Evolutionary conservation across 2,888 invertebrate genomes (phyloP), one percentile per base, ranked within the genome.

Genomic region (Zonitis immaculata): DNA sequence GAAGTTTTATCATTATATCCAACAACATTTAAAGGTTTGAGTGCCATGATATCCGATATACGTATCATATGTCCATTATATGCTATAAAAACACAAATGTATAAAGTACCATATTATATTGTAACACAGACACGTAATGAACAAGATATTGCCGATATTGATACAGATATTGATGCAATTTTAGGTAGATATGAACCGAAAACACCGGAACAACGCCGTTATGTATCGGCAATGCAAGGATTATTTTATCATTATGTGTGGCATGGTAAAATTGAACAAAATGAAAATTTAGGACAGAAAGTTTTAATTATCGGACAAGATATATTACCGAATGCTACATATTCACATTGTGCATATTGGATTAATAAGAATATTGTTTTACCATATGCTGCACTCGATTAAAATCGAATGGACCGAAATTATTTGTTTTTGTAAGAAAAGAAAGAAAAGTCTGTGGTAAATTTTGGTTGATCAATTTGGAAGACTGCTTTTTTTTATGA

Each of bases 211-310:
- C 89, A 90, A 69, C 81, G 86, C 39, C 80, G 87, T 14, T 91
- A 85, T 69, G 83, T 88, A 62, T 82, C 86, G 0, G 86, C 90
- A 9, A 88, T 92, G 80, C 90, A 91, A 68, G 85, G 87, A 59
- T 75, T 91, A 26, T 93, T 93, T 74, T 91, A 90, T 73, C 84
- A 88, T 65, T 93, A 83, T 66, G 89, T 91, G 1, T 84, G 87
- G 80, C 84, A 87, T 61, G 91, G 89, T n/a, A 82, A 80, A 59
- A 77, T 89, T 51, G 82, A 84, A n/a, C 80, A 82, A 6, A 82
- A 82, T 51, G 75, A 78, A 27, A 35, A 16, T 25, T 68, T 73
- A 14, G 73, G 72, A 3, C 73, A 77, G 42, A 78, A 79, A 57
- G 79, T 89, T 12, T 76, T 89, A 32, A 78, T 86, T 20, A 82